Evolutionary conservation across 2,113 vertebrate species (phyloP).

Genomic region (Collichthys lucidus): DNA sequence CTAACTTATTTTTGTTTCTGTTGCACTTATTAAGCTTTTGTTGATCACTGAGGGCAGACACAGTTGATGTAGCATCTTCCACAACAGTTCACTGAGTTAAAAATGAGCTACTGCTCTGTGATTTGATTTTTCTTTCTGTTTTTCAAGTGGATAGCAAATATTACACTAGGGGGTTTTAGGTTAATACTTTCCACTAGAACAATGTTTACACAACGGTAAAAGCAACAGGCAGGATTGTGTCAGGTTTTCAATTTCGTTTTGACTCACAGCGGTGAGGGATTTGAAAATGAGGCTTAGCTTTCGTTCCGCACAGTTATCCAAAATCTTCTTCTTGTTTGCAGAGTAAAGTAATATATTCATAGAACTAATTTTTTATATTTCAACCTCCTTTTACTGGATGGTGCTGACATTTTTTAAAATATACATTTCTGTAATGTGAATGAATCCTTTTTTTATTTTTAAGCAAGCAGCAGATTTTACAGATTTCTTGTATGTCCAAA

Average conservation of each 20-base stretch:
- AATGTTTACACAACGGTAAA: slow-evolving; percentile 20
- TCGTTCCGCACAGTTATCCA: slow-evolving; percentile 8
- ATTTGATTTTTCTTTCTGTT: slow-evolving; percentile 7
- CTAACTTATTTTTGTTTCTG: slow-evolving; percentile 41
- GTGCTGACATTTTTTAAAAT: slow-evolving; percentile 43
- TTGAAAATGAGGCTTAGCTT: slow-evolving; percentile 28
- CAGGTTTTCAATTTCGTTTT: slow-evolving; percentile 22
- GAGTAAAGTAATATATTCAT: slow-evolving; percentile 62
- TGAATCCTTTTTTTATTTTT: slow-evolving; percentile 13
- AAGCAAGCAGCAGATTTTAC: slow-evolving; percentile 50
- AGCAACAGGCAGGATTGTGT: slow-evolving; percentile 7
- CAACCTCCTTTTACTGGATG: slow-evolving; percentile 36
- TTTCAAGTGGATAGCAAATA: slow-evolving; percentile 19
- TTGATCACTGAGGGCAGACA: slow-evolving; percentile 15
- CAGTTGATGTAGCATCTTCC: slow-evolving; percentile 27
- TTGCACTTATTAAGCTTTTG: slow-evolving; percentile 33
- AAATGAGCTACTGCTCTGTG: neutral
- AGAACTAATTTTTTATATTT: slow-evolving; percentile 49
- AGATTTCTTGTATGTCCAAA: slow-evolving; percentile 6
- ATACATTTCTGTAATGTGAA: slow-evolving; percentile 39
- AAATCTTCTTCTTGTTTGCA: slow-evolving; percentile 34
- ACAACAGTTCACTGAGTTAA: neutral
- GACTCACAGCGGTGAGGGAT: slow-evolving; percentile 1
- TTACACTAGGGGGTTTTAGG: neutral
- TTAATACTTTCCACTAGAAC: neutral